A percentile compares a stretch with the other conserved stretches of the same genome.
Conservation (phyloP, 2,888 invertebrate genomes). For the Megaustenia siamemsis region DNA sequence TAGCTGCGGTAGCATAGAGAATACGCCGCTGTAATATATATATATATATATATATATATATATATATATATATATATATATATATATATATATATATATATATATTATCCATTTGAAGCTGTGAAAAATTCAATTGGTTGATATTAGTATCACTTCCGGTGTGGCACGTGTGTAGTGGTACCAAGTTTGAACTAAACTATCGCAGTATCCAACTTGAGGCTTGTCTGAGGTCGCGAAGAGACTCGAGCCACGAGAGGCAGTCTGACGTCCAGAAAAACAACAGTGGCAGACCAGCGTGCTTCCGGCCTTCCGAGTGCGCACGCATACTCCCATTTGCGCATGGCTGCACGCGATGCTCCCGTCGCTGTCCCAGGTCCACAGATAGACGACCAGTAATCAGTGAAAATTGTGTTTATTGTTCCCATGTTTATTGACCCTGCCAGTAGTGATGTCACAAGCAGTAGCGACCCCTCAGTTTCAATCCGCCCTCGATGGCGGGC, state of each 20-base stretch:
- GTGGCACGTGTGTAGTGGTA: no score
- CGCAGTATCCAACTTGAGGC: neutral
- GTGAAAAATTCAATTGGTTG: no score
- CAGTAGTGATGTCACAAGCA: conserved; percentile 34
- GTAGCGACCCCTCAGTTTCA: neutral
- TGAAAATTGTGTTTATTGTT: conserved; percentile 17
- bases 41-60: no score
- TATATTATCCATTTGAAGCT: no score
- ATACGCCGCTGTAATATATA: no score
- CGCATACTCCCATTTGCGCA: conserved; percentile 44
- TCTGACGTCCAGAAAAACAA: conserved; percentile 49
- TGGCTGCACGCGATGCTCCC: conserved; percentile 48
- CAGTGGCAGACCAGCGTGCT: conserved; percentile 35
- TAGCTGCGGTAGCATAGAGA: no score
- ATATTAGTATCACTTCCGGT: no score
- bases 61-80: no score
- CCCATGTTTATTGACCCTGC: conserved; percentile 19
- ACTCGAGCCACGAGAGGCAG: neutral
- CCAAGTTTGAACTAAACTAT: neutral
- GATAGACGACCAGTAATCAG: conserved; percentile 39
- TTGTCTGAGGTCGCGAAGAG: neutral
- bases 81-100: no score
- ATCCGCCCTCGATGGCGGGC: neutral
- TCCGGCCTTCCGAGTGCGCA: conserved; percentile 10
- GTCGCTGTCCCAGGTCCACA: neutral